Percentiles rank a stretch among this genome's conserved stretches.
Conservation (phyloP, 2,888 invertebrate genomes). For the Hymenopus coronatus region DNA sequence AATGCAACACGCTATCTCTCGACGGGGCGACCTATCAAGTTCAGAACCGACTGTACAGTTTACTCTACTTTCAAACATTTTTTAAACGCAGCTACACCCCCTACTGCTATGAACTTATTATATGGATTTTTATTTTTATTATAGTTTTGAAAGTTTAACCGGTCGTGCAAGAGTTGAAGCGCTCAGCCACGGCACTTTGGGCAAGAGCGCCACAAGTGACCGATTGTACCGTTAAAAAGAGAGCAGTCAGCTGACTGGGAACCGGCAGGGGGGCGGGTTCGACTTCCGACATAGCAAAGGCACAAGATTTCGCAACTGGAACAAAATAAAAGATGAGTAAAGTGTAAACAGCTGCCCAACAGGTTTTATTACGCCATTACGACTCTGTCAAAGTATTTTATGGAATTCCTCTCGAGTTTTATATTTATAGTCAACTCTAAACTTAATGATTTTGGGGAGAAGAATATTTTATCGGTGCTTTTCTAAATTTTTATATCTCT, state of each 20-base stretch:
- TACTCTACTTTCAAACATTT: slow-evolving; percentile 15
- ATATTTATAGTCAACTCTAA: no score
- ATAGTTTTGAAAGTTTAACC: slow-evolving; percentile 17
- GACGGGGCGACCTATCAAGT: neutral
- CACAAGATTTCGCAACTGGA: neutral
- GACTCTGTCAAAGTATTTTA: no score
- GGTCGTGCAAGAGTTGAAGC: slow-evolving; percentile 14
- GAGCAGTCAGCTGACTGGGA: neutral
- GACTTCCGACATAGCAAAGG: neutral
- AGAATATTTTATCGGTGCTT: no score
- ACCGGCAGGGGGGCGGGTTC: neutral
- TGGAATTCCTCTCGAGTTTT: no score
- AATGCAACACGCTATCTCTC: neutral
- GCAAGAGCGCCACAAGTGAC: neutral
- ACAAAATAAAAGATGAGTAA: no score
- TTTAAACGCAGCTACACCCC: slow-evolving; percentile 9
- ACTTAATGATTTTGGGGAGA: no score
- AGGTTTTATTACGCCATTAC: no score
- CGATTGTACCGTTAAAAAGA: neutral
- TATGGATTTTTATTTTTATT: slow-evolving; percentile 13
- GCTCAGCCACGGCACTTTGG: neutral
- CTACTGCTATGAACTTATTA: slow-evolving; percentile 17
- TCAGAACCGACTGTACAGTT: slow-evolving; percentile 1
- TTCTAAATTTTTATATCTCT: no score
- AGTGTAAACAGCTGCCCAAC: no score